A percentile compares a stretch with the other conserved stretches of the same genome.
Evolutionary conservation across 1,140 invertebrate genomes (phyloP).

Genomic region (Eurytemora carolleeae): DNA sequence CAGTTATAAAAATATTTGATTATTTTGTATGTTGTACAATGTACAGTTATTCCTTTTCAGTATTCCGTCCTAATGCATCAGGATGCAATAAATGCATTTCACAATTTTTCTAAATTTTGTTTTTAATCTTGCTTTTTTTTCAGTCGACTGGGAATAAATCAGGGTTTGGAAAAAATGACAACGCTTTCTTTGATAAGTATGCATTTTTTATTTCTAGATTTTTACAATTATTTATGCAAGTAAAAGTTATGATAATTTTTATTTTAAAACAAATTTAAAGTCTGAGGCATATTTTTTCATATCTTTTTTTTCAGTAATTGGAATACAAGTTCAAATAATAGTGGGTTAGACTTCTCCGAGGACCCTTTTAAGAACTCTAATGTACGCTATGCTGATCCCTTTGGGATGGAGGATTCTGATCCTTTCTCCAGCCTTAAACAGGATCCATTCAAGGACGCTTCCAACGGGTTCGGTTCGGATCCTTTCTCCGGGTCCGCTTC

Average conservation of each 20-base stretch:
- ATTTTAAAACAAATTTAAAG: not conserved
- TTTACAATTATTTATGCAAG: not conserved
- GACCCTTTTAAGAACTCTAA: slow-evolving; percentile 10
- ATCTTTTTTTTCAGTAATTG: not conserved
- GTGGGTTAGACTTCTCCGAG: slow-evolving; percentile 9
- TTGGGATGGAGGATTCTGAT: slow-evolving; percentile 1
- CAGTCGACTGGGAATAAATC: too few relatives aligned
- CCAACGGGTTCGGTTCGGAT: not conserved
- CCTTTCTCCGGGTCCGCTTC: not conserved
- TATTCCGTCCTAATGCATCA: too few relatives aligned
- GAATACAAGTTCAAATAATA: not conserved
- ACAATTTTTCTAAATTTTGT: too few relatives aligned
- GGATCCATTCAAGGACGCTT: not conserved
- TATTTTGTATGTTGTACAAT: too few relatives aligned
- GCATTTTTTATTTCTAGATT: not conserved
- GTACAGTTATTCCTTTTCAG: too few relatives aligned
- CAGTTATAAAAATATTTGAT: too few relatives aligned
- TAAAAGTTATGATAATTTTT: not conserved
- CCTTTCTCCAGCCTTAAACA: not conserved
- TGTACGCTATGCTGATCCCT: slow-evolving; percentile 12
- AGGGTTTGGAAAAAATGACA: not conserved
- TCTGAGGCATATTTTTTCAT: not conserved
- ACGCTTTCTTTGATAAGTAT: not conserved
- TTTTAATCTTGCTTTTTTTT: too few relatives aligned
- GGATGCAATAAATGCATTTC: too few relatives aligned